These are phyloP conservation scores for Chorisops tibialis DNA, from an alignment of 2,888 invertebrate genomes.

Conservation along the genomic window DNA sequence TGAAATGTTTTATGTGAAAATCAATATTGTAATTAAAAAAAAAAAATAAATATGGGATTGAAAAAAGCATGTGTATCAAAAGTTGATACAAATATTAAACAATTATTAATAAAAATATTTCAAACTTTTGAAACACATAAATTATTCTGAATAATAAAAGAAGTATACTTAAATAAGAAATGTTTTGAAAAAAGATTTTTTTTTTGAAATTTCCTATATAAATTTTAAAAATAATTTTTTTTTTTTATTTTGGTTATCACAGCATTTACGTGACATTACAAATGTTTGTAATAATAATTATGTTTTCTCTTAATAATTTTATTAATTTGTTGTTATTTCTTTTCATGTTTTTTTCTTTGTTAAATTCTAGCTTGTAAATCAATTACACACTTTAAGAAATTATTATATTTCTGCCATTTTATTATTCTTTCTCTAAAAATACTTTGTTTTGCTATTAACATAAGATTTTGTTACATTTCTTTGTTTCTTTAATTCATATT, in stretches of 20 bases:
- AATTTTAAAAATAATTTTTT: constrained; percentile 12
- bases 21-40: too few relatives aligned
- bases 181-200: not conserved
- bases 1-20: not conserved
- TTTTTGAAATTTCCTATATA: constrained; percentile 9
- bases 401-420: not conserved
- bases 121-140: too few relatives aligned
- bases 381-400: not conserved
- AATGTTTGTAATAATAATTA: constrained; percentile 15
- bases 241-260: constrained; percentile 22
- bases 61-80: too few relatives aligned
- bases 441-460: too few relatives aligned
- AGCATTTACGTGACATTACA: constrained; percentile 30
- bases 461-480: too few relatives aligned
- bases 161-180: not conserved
- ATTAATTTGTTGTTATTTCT: not conserved
- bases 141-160: too few relatives aligned
- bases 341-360: not conserved
- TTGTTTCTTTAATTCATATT: not conserved
- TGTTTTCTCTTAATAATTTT: constrained; percentile 13
- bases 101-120: too few relatives aligned
- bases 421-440: not conserved
- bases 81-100: too few relatives aligned
- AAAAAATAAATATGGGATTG: too few relatives aligned
- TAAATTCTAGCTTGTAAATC: not conserved